phyloP scores from a whole-genome alignment of 1,140 invertebrate species.

The Zaprionus davidi region DNA sequence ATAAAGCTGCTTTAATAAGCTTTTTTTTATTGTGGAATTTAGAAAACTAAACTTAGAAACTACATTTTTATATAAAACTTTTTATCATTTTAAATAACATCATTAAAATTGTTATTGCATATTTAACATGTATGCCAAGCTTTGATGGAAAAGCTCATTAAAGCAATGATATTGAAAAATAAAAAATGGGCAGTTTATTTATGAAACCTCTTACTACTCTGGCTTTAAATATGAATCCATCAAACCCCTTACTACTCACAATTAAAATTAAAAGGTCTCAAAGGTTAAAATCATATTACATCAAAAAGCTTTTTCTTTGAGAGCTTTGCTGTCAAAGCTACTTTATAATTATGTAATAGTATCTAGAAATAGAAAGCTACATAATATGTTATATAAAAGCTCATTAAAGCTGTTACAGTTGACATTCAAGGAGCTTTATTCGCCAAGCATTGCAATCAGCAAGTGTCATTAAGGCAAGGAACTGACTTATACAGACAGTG shows the following conservation, averaged over 20 bases:
- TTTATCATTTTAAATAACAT: no score
- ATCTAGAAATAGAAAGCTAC: background rate
- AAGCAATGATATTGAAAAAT: background rate
- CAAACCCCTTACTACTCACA: no score
- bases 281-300: no score
- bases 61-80: no score
- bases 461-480: constrained; percentile 25
- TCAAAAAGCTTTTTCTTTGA: no score
- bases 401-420: background rate
- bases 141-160: background rate
- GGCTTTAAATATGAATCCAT: no score
- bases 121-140: background rate
- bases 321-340: background rate
- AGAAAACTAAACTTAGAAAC: no score
- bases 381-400: background rate
- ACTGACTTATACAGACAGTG: background rate
- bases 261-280: no score
- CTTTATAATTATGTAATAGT: no score
- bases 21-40: background rate
- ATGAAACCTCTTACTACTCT: no score
- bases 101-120: no score
- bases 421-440: background rate
- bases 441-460: background rate
- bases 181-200: background rate
- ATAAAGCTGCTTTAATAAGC: background rate